These are phyloP conservation scores for Drosophila santomea DNA, from an alignment of 1,140 invertebrate genomes.

Conservation along the genomic window DNA sequence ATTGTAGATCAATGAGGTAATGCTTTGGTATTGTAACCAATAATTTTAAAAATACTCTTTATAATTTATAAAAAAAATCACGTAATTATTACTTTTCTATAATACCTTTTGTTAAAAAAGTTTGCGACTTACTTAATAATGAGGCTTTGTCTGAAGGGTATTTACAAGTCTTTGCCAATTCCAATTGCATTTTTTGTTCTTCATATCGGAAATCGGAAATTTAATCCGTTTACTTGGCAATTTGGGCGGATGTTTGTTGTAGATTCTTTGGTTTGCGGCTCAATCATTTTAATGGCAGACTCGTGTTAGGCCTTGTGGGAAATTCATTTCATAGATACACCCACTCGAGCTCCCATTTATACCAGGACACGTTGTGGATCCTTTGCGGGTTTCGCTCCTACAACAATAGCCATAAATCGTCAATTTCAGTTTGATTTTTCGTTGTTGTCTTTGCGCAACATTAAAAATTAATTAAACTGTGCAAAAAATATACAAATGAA, in stretches of 20 bases:
- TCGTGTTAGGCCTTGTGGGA: constrained; percentile 68
- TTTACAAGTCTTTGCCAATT: not conserved
- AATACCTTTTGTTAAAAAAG: too few relatives aligned
- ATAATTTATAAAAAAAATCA: too few relatives aligned
- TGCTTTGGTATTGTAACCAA: too few relatives aligned
- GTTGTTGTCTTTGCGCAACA: constrained; percentile 6
- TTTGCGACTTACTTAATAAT: too few relatives aligned
- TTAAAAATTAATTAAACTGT: constrained; percentile 46
- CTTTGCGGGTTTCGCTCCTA: not conserved
- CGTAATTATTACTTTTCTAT: too few relatives aligned
- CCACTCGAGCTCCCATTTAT: not conserved
- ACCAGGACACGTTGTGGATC: constrained; percentile 2
- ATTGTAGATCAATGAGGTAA: too few relatives aligned
- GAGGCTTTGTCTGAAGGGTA: too few relatives aligned
- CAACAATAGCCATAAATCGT: constrained; percentile 19
- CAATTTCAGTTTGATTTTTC: constrained; percentile 19
- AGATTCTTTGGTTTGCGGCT: constrained; percentile 74
- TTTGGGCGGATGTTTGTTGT: constrained; percentile 55
- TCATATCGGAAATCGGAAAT: constrained; percentile 49
- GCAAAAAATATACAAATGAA: constrained; percentile 22
- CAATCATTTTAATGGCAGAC: constrained; percentile 76
- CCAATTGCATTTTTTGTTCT: constrained; percentile 9
- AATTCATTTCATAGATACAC: constrained; percentile 37
- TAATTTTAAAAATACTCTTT: too few relatives aligned
- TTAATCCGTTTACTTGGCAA: constrained; percentile 73